Evolutionary conservation across 2,888 invertebrate species (phyloP).

Genomic region (Toxonevra muliebris): DNA sequence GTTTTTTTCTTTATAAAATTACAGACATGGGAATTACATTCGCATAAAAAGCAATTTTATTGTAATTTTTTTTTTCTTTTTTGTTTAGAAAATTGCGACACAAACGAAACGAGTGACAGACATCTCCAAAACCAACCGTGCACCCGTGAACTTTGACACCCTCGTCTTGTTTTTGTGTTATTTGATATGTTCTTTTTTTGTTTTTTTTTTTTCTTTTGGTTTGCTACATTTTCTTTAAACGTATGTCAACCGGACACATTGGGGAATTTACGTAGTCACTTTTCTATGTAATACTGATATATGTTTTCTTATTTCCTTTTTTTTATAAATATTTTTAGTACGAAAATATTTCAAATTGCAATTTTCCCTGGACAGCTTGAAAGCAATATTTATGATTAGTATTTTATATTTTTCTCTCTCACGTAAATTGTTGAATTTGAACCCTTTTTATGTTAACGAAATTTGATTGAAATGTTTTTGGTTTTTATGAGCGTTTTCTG

Average conservation of each 20-base stretch:
- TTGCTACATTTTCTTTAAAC: constrained; percentile 17
- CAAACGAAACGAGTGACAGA: constrained; percentile 4
- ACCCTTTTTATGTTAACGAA: no score
- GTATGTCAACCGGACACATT: constrained; percentile 35
- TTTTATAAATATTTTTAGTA: no score
- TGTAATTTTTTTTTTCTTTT: background rate
- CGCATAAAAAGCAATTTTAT: constrained; percentile 30
- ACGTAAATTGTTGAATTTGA: no score
- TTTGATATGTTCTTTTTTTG: constrained; percentile 11
- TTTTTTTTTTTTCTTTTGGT: background rate
- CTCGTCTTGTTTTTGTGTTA: constrained; percentile 21
- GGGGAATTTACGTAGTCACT: constrained; percentile 28
- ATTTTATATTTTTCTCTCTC: background rate
- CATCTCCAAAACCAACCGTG: background rate
- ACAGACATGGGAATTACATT: constrained; percentile 51
- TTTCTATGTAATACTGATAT: background rate
- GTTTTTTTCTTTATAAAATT: constrained; percentile 39
- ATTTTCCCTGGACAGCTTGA: constrained; percentile 15
- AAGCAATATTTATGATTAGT: constrained; percentile 31
- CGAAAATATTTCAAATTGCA: no score
- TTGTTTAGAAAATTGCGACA: background rate
- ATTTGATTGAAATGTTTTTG: no score
- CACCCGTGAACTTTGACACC: constrained; percentile 15
- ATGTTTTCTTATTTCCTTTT: background rate
- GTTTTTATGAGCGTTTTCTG: no score